Evolutionary conservation across 2,113 vertebrate species (phyloP).

Genomic region (Xenus cinereus): DNA sequence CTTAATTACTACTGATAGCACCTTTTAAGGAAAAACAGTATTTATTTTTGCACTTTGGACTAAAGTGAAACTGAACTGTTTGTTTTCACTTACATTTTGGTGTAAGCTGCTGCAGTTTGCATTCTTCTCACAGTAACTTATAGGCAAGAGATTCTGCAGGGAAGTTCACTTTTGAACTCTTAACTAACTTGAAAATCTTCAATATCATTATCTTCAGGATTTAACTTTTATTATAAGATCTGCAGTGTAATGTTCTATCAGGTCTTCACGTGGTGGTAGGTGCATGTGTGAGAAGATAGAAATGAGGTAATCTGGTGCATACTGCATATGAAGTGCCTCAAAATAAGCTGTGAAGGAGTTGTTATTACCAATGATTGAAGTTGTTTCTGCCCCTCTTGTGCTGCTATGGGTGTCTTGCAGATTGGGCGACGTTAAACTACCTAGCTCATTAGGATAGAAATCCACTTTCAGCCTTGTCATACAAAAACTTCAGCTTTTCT

Average conservation of each 20-base stretch:
- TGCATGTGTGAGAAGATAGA: neutral
- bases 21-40: conserved; percentile 23
- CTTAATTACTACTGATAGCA: conserved; percentile 37
- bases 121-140: neutral
- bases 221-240: neutral
- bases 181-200: neutral
- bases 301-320: conserved; percentile 6
- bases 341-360: neutral
- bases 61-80: neutral
- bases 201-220: neutral
- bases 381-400: neutral
- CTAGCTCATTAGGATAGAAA: neutral
- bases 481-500: neutral
- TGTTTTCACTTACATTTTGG: neutral
- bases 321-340: conserved; percentile 39
- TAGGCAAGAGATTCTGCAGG: neutral
- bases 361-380: neutral
- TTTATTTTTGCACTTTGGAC: conserved; percentile 62
- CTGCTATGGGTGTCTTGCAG: neutral
- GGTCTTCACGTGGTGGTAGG: neutral
- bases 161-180: neutral
- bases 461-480: neutral
- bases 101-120: neutral
- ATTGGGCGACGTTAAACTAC: conserved; percentile 5
- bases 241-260: neutral